Percentiles rank a stretch among this genome's conserved stretches.
Conservation (phyloP, 1,140 invertebrate species). For the Capitella teleta region DNA sequence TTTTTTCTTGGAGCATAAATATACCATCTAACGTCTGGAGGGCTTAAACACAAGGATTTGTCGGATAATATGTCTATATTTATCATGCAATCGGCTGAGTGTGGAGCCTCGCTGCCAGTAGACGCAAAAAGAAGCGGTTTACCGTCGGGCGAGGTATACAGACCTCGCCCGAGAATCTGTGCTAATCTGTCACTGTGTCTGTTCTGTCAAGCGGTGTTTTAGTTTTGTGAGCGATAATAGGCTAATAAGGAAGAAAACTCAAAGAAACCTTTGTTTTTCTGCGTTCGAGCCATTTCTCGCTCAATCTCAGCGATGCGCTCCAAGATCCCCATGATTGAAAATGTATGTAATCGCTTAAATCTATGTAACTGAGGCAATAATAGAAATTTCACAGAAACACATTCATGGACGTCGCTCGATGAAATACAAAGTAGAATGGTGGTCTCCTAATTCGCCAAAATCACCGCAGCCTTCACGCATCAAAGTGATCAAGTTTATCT, state of each 20-base stretch:
- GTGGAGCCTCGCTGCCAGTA: not conserved
- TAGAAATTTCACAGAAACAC: too few species aligned
- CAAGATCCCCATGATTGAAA: conserved; percentile 80
- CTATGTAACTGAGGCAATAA: too few species aligned
- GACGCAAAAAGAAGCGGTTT: not conserved
- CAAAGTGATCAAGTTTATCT: too few species aligned
- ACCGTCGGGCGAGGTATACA: not conserved
- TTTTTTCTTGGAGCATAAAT: too few species aligned
- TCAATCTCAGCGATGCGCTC: conserved; percentile 98
- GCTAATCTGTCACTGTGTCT: too few species aligned
- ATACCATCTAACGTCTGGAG: too few species aligned
- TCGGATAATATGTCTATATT: not conserved
- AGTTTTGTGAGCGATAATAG: not conserved
- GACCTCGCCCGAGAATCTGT: not conserved
- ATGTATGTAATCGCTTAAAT: conserved; percentile 6
- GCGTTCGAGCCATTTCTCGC: conserved; percentile 92
- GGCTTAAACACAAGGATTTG: not conserved
- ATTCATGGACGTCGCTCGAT: too few species aligned
- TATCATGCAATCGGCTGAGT: not conserved
- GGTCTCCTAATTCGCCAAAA: too few species aligned
- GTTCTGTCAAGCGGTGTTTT: too few species aligned
- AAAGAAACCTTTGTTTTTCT: conserved; percentile 92
- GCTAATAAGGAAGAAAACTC: not conserved
- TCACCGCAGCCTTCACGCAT: too few species aligned
- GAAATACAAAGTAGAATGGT: too few species aligned